These are phyloP conservation scores for Myocastor coypus DNA, from an alignment of 2,113 vertebrate genomes.

Conservation along the genomic window DNA sequence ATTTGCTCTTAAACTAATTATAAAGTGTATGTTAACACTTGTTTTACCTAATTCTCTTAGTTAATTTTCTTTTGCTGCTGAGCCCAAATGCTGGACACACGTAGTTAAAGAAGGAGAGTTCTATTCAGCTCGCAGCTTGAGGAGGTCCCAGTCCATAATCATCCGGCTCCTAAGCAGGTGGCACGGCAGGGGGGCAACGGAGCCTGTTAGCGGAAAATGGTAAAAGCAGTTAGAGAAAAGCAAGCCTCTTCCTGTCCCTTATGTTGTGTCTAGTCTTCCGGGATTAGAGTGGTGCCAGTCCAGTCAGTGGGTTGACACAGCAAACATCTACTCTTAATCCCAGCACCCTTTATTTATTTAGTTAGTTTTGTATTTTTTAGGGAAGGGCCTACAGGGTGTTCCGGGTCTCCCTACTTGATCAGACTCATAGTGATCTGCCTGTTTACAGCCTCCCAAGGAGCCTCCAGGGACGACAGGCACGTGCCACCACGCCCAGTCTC, in stretches of 20 bases:
- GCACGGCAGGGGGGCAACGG: background rate
- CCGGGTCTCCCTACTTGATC: no score
- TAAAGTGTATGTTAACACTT: background rate
- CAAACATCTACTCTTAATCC: background rate
- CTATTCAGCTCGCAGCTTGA: background rate
- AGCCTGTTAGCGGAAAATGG: background rate
- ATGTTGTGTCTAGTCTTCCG: background rate
- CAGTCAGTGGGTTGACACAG: background rate
- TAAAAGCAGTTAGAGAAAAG: background rate
- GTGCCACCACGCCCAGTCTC: no score
- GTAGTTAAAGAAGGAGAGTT: background rate
- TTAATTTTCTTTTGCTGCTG: background rate
- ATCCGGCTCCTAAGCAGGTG: background rate
- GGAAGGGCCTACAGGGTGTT: no score
- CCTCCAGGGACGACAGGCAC: no score
- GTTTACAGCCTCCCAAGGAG: no score
- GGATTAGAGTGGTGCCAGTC: background rate
- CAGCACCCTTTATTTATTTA: background rate
- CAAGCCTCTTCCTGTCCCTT: background rate
- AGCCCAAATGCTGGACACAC: background rate
- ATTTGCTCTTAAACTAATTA: background rate
- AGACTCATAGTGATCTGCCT: no score
- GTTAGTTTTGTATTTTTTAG: no score
- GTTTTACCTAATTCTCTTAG: background rate
- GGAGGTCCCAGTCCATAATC: background rate